Conservation (phyloP, 2,888 invertebrate genomes). For the Empis livida region DNA sequence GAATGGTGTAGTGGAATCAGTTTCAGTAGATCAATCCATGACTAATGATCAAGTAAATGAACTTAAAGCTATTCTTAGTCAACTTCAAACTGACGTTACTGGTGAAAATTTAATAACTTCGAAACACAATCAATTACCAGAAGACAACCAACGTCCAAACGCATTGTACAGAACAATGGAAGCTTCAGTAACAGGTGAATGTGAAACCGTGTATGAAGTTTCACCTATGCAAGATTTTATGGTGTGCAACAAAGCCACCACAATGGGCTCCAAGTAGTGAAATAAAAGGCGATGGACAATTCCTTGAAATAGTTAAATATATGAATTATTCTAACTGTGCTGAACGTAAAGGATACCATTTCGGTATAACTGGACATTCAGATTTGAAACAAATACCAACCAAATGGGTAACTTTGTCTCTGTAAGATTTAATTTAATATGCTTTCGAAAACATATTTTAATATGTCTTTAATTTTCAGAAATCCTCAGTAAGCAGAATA, state of each 20-base stretch:
- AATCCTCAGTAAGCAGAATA: slow-evolving; percentile 43
- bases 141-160: slow-evolving; percentile 38
- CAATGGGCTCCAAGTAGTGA: slow-evolving; percentile 39
- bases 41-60: slow-evolving; percentile 53
- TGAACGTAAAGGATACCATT: slow-evolving; percentile 49
- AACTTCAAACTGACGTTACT: slow-evolving; percentile 53
- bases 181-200: slow-evolving; percentile 54
- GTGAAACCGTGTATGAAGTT: slow-evolving; percentile 58
- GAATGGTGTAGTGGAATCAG: slow-evolving; percentile 46
- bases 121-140: slow-evolving; percentile 36
- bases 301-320: slow-evolving; percentile 52
- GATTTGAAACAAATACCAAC: slow-evolving; percentile 40
- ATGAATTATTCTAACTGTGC: slow-evolving; percentile 51
- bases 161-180: slow-evolving; percentile 57
- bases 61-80: slow-evolving; percentile 53
- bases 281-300: slow-evolving; percentile 33
- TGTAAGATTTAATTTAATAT: slow-evolving; percentile 22
- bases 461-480: slow-evolving; percentile 25
- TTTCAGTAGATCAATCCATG: slow-evolving; percentile 42
- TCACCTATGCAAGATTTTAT: slow-evolving; percentile 44
- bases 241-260: slow-evolving; percentile 40
- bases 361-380: slow-evolving; percentile 44
- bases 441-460: not conserved
- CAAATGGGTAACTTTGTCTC: slow-evolving; percentile 41
- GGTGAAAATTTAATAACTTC: slow-evolving; percentile 41